phyloP scores from a whole-genome alignment of 2,113 vertebrate genomes.

The Phalacrocorax aristotelis region DNA sequence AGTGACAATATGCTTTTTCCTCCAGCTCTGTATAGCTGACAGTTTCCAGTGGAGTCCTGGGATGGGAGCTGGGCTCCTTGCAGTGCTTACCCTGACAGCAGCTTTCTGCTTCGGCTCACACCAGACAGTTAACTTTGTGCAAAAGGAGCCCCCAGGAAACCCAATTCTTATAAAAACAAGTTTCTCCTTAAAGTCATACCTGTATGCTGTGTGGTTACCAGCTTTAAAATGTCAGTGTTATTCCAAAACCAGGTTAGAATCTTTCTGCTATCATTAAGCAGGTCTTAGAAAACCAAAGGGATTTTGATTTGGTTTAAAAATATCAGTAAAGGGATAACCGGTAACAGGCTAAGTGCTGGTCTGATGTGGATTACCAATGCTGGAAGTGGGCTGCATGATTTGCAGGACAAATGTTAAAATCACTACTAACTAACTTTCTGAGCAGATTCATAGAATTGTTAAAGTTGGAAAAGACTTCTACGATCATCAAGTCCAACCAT shows the following conservation, averaged over 20 bases:
- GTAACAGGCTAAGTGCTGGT: rapidly evolving
- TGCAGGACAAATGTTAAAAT: too few species aligned
- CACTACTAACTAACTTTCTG: too few species aligned
- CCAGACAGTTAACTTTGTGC: not conserved
- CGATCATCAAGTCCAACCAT: too few species aligned
- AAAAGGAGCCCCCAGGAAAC: not conserved
- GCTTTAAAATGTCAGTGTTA: not conserved
- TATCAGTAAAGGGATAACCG: not conserved
- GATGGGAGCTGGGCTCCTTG: not conserved
- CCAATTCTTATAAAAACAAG: not conserved
- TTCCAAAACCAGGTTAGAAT: not conserved
- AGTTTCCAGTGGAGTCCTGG: not conserved
- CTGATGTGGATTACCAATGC: not conserved
- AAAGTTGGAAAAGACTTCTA: too few species aligned
- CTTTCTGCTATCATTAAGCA: not conserved
- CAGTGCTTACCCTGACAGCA: not conserved
- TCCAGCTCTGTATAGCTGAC: not conserved
- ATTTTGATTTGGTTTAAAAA: not conserved
- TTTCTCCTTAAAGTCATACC: not conserved
- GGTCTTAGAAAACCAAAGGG: not conserved
- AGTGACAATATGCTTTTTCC: not conserved
- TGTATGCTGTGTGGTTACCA: not conserved
- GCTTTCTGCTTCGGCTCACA: not conserved
- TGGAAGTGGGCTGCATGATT: not conserved
- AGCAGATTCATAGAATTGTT: too few species aligned